Conservation (phyloP, 1,140 invertebrate species). For the Neomicropteryx cornuta region DNA sequence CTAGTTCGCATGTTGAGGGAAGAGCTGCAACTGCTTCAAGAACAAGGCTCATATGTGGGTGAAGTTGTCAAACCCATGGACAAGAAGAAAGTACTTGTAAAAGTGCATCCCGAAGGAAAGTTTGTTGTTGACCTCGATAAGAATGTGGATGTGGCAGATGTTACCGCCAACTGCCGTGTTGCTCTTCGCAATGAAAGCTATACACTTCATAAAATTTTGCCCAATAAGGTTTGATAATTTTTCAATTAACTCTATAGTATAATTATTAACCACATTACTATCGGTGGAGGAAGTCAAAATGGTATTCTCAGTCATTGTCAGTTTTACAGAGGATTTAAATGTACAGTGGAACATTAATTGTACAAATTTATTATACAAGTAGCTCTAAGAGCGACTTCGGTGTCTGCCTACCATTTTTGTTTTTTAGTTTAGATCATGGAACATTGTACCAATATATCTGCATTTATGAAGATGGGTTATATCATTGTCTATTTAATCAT, state of each 20-base stretch:
- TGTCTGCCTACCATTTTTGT: too few species aligned
- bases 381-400: too few species aligned
- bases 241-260: too few species aligned
- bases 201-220: conserved; percentile 96
- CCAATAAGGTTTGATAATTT: conserved; percentile 87
- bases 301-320: conserved; percentile 3
- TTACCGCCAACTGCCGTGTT: conserved; percentile 95
- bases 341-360: too few species aligned
- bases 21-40: conserved; percentile 94
- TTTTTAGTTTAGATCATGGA: too few species aligned
- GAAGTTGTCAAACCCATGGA: conserved; percentile 99
- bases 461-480: too few species aligned
- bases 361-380: too few species aligned
- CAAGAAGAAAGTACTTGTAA: conserved; percentile 99
- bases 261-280: too few species aligned
- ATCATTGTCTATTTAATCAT: too few species aligned
- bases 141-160: conserved; percentile 97
- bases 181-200: conserved; percentile 98
- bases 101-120: conserved; percentile 99
- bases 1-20: conserved; percentile 94
- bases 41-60: conserved; percentile 99
- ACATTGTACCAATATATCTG: too few species aligned
- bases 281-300: conserved; percentile 1
- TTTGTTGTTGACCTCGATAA: conserved; percentile 99
- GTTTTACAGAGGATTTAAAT: conserved; percentile 3